Evolutionary conservation across 1,140 invertebrate genomes (phyloP).

Genomic region (Acromyrmex charruanus): DNA sequence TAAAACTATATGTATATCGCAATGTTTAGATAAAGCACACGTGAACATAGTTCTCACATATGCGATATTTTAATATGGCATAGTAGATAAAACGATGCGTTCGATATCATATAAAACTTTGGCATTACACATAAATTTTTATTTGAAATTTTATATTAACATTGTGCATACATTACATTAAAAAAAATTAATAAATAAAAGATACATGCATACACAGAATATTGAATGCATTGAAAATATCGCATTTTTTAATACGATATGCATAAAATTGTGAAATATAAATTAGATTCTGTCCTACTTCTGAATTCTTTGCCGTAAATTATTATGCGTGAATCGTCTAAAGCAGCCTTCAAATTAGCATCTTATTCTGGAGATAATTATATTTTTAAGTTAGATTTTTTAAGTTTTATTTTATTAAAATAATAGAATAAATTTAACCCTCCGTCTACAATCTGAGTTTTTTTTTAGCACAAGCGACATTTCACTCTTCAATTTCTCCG

Average conservation of each 20-base stretch:
- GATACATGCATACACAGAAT: neutral
- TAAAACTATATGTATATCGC: neutral
- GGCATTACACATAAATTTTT: neutral
- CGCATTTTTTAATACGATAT: no score
- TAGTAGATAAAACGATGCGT: neutral
- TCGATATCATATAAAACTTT: neutral
- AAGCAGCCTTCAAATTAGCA: neutral
- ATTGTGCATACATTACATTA: neutral
- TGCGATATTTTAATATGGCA: neutral
- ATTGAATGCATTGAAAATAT: neutral
- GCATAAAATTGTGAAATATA: neutral
- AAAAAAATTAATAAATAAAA: neutral
- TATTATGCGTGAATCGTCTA: neutral
- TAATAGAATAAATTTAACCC: no score
- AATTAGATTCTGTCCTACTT: neutral
- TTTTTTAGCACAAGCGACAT: no score
- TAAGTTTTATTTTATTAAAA: no score
- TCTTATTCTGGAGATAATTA: no score
- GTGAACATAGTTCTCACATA: neutral
- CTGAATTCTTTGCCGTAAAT: neutral
- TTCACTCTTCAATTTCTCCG: no score
- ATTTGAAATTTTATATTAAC: neutral
- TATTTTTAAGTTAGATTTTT: no score
- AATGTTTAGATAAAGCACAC: slow-evolving; percentile 12
- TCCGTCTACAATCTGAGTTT: no score